These are phyloP conservation scores for Drosophila borborema DNA, from an alignment of 2,888 invertebrate genomes.

Conservation along the genomic window DNA sequence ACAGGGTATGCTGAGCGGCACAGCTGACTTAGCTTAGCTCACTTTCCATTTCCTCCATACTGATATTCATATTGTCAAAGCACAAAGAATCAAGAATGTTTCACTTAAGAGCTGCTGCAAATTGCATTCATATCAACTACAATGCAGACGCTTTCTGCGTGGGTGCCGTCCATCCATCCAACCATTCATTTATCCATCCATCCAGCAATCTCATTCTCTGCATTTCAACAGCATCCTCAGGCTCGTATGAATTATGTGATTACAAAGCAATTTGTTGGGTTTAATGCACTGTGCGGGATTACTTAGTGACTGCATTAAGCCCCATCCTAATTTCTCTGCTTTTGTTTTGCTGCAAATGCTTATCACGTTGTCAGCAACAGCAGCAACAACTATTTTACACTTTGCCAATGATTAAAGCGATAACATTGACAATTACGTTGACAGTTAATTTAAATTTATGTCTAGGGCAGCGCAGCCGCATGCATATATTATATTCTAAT, in stretches of 20 bases:
- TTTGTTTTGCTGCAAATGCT: conserved; percentile 23
- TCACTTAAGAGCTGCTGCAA: conserved; percentile 62
- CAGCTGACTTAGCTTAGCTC: conserved; percentile 15
- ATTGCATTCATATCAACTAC: conserved; percentile 49
- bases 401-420: conserved; percentile 39
- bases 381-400: conserved; percentile 24
- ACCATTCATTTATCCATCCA: neutral
- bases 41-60: conserved; percentile 57
- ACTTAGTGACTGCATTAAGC: conserved; percentile 48
- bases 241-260: conserved; percentile 48
- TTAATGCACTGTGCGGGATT: conserved; percentile 40
- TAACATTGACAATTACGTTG: conserved; percentile 68
- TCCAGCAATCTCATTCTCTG: conserved; percentile 21
- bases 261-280: conserved; percentile 61
- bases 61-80: conserved; percentile 53
- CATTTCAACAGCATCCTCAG: conserved; percentile 9
- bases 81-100: conserved; percentile 35
- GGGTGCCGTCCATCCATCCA: conserved; percentile 49
- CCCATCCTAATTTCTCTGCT: neutral
- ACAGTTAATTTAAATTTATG: conserved; percentile 74
- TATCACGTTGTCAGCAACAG: conserved; percentile 38
- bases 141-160: conserved; percentile 38
- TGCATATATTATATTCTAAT: conserved; percentile 27
- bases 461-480: conserved; percentile 63
- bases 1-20: conserved; percentile 21